Evolutionary conservation across 1,140 invertebrate genomes (phyloP).

Genomic region (Nixonia krombeini): DNA sequence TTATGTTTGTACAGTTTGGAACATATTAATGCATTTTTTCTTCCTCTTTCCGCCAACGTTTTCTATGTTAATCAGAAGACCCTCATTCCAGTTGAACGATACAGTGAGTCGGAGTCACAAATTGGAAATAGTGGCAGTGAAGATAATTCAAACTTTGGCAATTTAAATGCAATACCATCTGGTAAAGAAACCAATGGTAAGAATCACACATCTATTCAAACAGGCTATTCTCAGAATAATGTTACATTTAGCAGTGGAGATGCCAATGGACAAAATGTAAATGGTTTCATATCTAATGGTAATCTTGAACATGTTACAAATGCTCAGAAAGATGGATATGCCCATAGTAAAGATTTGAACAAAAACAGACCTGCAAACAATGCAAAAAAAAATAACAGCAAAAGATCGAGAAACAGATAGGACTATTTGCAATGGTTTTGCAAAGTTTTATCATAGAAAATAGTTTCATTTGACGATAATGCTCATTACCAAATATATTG

Average conservation of each 20-base stretch:
- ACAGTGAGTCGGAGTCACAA: conserved; percentile 92
- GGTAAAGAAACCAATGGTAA: conserved; percentile 75
- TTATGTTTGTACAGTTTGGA: neutral
- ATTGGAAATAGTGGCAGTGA: conserved; percentile 79
- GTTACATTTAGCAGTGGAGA: conserved; percentile 75
- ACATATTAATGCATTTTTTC: conserved; percentile 8
- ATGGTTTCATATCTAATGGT: conserved; percentile 73
- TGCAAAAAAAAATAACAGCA: conserved; percentile 79
- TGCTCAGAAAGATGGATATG: conserved; percentile 72
- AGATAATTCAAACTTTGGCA: conserved; percentile 74
- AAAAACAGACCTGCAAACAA: conserved; percentile 76
- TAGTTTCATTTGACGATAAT: neutral
- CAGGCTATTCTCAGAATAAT: conserved; percentile 74
- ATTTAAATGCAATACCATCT: conserved; percentile 79
- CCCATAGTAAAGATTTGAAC: conserved; percentile 74
- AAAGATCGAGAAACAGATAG: conserved; percentile 81
- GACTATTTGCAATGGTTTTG: conserved; percentile 9
- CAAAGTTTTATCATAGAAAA: neutral
- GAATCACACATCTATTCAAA: conserved; percentile 79
- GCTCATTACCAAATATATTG: conserved; percentile 36
- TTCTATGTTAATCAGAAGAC: conserved; percentile 54
- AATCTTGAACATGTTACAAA: conserved; percentile 69
- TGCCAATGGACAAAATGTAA: conserved; percentile 77
- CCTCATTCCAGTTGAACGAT: conserved; percentile 80
- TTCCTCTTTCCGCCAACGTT: conserved; percentile 18